These are phyloP conservation scores for Apomyelois bistriatella DNA, from an alignment of 2,888 invertebrate species.

Conservation along the genomic window DNA sequence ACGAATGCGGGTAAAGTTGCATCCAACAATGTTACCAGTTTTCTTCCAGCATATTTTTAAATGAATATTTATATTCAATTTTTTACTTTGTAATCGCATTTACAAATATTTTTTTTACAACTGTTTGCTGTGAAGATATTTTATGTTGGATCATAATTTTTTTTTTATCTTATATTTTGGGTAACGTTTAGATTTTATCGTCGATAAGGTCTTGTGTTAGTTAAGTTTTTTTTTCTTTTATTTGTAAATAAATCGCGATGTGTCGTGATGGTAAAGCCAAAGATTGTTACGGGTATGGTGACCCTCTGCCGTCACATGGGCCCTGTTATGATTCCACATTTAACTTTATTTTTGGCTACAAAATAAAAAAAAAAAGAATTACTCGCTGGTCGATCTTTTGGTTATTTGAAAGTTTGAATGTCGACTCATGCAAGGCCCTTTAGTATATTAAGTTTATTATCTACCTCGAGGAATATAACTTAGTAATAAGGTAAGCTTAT, in stretches of 20 bases:
- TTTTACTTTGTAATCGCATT: background rate
- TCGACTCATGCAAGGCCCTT: conserved; percentile 48
- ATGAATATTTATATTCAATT: background rate
- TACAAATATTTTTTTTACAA: background rate
- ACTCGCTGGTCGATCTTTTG: conserved; percentile 21
- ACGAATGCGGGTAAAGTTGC: conserved; percentile 1
- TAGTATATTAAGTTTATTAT: conserved; percentile 66
- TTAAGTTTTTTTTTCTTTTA: conserved; percentile 43
- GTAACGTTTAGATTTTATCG: conserved; percentile 49
- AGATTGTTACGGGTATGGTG: conserved; percentile 80
- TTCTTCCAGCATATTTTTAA: background rate
- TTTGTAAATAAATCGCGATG: conserved; percentile 71
- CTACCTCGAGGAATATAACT: conserved; percentile 77
- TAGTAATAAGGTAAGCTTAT: conserved; percentile 71
- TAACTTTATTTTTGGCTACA: conserved; percentile 22
- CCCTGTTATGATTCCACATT: conserved; percentile 50
- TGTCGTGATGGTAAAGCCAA: conserved; percentile 81
- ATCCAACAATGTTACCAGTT: conserved; percentile 10
- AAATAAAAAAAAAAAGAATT: conserved; percentile 11
- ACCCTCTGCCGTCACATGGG: conserved; percentile 79
- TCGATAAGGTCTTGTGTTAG: conserved; percentile 42
- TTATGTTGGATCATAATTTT: conserved; percentile 48
- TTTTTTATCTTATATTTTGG: conserved; percentile 40
- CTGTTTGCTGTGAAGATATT: conserved; percentile 18
- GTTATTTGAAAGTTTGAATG: conserved; percentile 31